Evolutionary conservation across 2,113 vertebrate species (phyloP).

Genomic region (Isichthys henryi): DNA sequence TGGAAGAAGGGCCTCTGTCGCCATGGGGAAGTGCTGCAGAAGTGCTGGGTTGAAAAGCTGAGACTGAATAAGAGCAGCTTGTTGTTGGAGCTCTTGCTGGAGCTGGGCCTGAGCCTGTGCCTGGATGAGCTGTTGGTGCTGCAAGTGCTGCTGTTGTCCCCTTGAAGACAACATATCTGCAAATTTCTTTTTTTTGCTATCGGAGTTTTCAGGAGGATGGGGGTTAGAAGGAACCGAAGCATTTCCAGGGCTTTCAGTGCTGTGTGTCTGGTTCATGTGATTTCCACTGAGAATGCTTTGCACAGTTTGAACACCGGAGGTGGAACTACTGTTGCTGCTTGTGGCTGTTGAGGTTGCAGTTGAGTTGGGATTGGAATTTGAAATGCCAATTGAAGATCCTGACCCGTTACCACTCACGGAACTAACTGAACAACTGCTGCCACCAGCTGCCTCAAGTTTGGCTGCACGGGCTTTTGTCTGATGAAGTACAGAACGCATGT

Average conservation of each 20-base stretch:
- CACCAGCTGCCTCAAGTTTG: constrained; percentile 66
- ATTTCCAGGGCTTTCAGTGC: constrained; percentile 44
- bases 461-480: constrained; percentile 93
- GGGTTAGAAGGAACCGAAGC: constrained; percentile 48
- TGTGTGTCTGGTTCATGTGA: constrained; percentile 40
- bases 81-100: constrained; percentile 85
- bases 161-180: constrained; percentile 82
- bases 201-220: constrained; percentile 67
- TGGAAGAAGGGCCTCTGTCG: constrained; percentile 81
- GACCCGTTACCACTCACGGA: constrained; percentile 40
- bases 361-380: constrained; percentile 50
- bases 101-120: constrained; percentile 73
- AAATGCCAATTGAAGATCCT: constrained; percentile 49
- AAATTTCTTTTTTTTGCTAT: constrained; percentile 78
- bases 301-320: constrained; percentile 43
- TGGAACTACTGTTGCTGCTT: constrained; percentile 45
- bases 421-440: constrained; percentile 47
- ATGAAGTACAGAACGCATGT: constrained; percentile 95
- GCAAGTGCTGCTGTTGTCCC: constrained; percentile 66
- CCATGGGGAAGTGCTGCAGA: constrained; percentile 84
- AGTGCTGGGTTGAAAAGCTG: constrained; percentile 84
- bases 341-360: constrained; percentile 51
- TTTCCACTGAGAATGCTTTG: constrained; percentile 45
- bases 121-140: constrained; percentile 60
- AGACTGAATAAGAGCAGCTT: constrained; percentile 88